A percentile compares a stretch with the other conserved stretches of the same genome.
These are phyloP conservation scores for Rosalia funebris DNA, from an alignment of 2,888 invertebrate genomes.

Conservation along the genomic window DNA sequence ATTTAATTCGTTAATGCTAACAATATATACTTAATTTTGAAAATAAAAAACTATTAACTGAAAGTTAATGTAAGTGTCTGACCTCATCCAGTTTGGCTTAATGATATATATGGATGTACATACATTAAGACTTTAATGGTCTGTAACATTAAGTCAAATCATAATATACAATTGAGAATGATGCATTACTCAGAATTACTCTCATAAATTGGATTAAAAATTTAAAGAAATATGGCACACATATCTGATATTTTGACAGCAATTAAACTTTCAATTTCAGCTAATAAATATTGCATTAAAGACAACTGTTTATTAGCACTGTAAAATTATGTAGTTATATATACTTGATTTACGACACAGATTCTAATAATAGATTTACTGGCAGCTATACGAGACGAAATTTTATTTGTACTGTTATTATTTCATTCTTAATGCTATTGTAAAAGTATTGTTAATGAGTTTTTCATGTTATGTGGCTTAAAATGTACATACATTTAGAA, in stretches of 20 bases:
- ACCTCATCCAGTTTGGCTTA: too few species aligned
- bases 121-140: neutral
- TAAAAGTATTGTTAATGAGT: too few species aligned
- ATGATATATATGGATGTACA: neutral
- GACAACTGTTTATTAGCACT: conserved; percentile 17
- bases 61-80: too few species aligned
- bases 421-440: too few species aligned
- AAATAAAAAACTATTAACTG: too few species aligned
- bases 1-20: too few species aligned
- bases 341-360: conserved; percentile 4
- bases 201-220: conserved; percentile 5
- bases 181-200: neutral
- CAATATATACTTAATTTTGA: too few species aligned
- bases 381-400: neutral
- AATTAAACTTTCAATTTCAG: conserved; percentile 10
- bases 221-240: conserved; percentile 12
- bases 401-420: neutral
- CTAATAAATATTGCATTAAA: conserved; percentile 17
- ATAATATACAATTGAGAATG: conserved; percentile 2
- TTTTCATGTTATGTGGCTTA: too few species aligned
- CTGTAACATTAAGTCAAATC: neutral
- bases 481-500: too few species aligned
- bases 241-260: conserved; percentile 4
- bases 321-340: conserved; percentile 9
- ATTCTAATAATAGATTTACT: conserved; percentile 17